These are phyloP conservation scores for Acanthis flammea DNA, from an alignment of 2,797 vertebrate species.

Conservation along the genomic window DNA sequence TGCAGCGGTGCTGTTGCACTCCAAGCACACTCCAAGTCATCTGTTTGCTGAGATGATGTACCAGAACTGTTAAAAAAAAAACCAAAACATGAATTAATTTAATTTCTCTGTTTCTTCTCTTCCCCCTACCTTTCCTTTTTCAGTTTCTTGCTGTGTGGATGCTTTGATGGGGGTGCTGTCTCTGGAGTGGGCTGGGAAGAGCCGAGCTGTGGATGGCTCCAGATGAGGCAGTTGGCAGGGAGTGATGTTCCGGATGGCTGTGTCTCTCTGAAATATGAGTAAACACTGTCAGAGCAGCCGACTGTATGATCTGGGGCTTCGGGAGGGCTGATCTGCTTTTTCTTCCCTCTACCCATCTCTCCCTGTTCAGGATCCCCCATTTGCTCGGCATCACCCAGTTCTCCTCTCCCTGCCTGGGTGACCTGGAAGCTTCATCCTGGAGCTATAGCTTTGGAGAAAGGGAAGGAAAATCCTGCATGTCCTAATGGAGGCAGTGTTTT, in stretches of 20 bases:
- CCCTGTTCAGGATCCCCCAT: neutral
- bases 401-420: neutral
- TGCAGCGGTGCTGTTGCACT: rapidly evolving
- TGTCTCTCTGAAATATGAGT: conserved; percentile 66
- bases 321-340: neutral
- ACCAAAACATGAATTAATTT: neutral
- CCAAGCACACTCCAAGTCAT: rapidly evolving
- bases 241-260: conserved; percentile 63
- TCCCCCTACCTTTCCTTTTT: neutral
- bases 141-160: neutral
- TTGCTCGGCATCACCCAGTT: neutral
- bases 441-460: neutral
- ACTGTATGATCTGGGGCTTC: neutral
- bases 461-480: neutral
- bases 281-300: conserved; percentile 57
- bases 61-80: neutral
- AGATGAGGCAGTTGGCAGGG: conserved; percentile 69
- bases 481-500: conserved; percentile 51
- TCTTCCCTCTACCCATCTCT: neutral
- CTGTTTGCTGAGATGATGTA: neutral
- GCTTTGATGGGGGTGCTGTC: neutral
- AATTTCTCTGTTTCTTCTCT: neutral
- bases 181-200: neutral
- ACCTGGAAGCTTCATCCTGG: conserved; percentile 16
- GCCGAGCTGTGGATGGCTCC: conserved; percentile 45